A percentile compares a stretch with the other conserved stretches of the same genome.
These are phyloP conservation scores for Serranochromis macrocephalus DNA, from an alignment of 2,113 vertebrate species.

Conservation along the genomic window DNA sequence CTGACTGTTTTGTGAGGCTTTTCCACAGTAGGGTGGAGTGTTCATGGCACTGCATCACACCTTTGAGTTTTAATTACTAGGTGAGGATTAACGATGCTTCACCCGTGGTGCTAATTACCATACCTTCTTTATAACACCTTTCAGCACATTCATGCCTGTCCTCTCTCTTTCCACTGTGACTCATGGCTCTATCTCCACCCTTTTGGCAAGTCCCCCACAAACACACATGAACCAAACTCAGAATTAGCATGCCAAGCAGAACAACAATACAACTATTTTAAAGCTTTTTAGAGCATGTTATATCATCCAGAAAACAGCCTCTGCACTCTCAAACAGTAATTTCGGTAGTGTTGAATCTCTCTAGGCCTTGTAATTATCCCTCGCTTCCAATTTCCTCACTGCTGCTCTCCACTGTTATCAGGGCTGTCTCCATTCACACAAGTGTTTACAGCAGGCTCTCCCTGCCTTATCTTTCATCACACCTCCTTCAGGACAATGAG, in stretches of 20 bases:
- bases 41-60: constrained; percentile 61
- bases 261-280: constrained; percentile 45
- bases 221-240: constrained; percentile 17
- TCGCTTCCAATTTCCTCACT: constrained; percentile 51
- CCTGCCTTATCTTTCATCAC: constrained; percentile 42
- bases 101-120: constrained; percentile 68
- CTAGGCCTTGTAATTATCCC: constrained; percentile 33
- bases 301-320: constrained; percentile 52
- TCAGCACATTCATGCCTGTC: constrained; percentile 53
- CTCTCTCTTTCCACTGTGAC: constrained; percentile 24
- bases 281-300: constrained; percentile 44
- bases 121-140: constrained; percentile 58
- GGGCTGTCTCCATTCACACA: constrained; percentile 47
- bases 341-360: constrained; percentile 34
- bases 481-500: constrained; percentile 26
- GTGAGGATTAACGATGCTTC: constrained; percentile 68
- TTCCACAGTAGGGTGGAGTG: constrained; percentile 33
- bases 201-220: neutral
- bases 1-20: constrained; percentile 53
- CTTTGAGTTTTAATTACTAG: constrained; percentile 68
- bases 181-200: constrained; percentile 11
- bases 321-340: constrained; percentile 41
- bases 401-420: constrained; percentile 48
- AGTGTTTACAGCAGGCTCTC: constrained; percentile 47
- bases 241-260: constrained; percentile 47